Conservation (phyloP, 2,113 vertebrate species). For the Mirza zaza region DNA sequence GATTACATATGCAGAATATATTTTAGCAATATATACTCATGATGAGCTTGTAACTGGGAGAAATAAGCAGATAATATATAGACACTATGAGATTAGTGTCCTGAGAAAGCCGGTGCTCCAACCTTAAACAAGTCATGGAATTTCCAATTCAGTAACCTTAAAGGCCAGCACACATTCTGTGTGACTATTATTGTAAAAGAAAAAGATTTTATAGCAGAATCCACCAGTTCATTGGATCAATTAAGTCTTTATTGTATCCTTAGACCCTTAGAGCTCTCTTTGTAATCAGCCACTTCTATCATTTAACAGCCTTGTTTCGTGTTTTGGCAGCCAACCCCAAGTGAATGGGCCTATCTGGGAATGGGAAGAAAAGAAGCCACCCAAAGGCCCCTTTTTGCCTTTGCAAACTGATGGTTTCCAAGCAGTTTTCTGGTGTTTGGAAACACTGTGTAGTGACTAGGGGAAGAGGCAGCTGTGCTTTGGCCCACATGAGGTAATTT, state of each 20-base stretch:
- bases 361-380: conserved; percentile 77
- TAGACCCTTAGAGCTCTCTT: conserved; percentile 53
- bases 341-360: conserved; percentile 72
- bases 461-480: conserved; percentile 87
- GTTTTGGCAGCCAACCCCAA: conserved; percentile 71
- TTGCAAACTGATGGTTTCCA: conserved; percentile 86
- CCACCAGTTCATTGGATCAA: conserved; percentile 55
- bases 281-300: conserved; percentile 77
- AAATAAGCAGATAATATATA: neutral
- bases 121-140: neutral
- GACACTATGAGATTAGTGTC: neutral
- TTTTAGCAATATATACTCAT: neutral
- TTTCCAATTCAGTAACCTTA: neutral
- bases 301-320: conserved; percentile 61
- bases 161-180: neutral
- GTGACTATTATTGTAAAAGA: neutral
- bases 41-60: neutral
- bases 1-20: neutral
- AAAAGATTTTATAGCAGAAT: conserved; percentile 30
- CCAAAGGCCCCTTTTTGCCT: conserved; percentile 78
- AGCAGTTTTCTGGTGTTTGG: conserved; percentile 83
- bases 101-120: neutral
- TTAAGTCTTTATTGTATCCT: conserved; percentile 51
- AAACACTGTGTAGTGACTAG: conserved; percentile 80
- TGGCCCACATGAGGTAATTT: conserved; percentile 88